Evolutionary conservation across 1,140 invertebrate genomes (phyloP), one percentile per base, ranked within the genome.

Genomic region (Archivesica marissinica): DNA sequence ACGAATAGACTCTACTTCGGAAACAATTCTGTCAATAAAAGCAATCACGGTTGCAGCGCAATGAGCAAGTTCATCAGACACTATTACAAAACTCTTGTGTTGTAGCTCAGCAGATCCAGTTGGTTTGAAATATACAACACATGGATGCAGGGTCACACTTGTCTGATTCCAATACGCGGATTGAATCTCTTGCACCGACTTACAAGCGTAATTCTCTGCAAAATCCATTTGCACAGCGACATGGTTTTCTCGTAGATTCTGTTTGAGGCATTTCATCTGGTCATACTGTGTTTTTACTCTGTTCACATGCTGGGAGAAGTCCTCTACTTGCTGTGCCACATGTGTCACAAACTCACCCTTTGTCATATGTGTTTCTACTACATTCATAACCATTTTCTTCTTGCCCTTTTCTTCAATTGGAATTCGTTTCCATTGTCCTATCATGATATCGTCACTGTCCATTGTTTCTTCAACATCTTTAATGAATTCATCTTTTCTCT

Each of bases 201-300:
- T 84, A 52, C 78, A 83, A 33, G 30, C 25, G 39, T 78, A 88
- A 39, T 86, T 86, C 76, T 88, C 85, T 20, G 72, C 66, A 79
- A 88, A 88, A 50, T 88, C 87, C 79, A 88, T 86, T 9, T 86
- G 84, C 3, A 86, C 20, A 13, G 82, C 74, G 3, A 54, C 20
- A 4, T 88, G 44, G 38, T 86, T 35, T n/a, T 38, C 41, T 3
- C 68, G 64, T 11, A 88, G 50, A 25, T 80, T 81, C 56, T 88
- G 68, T 50, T 88, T 88, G 17, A 88, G 38, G 1, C 7, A 44
- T 52, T 77, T 72, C 2, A 87, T 75, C 47, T 85, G 20, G 11
- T 47, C 20, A 33, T 80, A 87, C 38, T 88, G 86, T 11, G 1
- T 66, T 64, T 77, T 39, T 2, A 86, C 39, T 38, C 77, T 52